These are phyloP conservation scores for Psammodynastes pulverulentus DNA, from an alignment of 2,113 vertebrate species.

Conservation along the genomic window DNA sequence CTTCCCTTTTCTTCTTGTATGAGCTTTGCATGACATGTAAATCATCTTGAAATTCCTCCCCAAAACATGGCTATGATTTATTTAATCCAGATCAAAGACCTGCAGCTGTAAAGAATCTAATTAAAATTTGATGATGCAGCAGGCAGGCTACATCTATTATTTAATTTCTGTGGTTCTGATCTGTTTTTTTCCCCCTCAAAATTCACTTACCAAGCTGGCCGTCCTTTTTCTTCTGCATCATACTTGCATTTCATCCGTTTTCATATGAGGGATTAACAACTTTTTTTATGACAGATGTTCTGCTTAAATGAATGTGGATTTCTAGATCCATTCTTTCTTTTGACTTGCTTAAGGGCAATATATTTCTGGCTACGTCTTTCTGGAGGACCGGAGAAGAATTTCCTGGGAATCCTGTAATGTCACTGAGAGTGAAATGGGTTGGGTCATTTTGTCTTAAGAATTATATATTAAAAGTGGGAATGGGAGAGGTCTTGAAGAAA, in stretches of 20 bases:
- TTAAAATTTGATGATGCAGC: constrained; percentile 65
- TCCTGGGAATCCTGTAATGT: neutral
- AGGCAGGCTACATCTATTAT: constrained; percentile 62
- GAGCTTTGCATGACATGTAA: constrained; percentile 50
- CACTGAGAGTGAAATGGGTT: neutral
- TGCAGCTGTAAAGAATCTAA: constrained; percentile 60
- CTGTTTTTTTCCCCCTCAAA: constrained; percentile 54
- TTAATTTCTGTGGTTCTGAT: constrained; percentile 64
- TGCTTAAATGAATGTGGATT: neutral
- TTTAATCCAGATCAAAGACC: constrained; percentile 62
- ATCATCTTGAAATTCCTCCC: constrained; percentile 19
- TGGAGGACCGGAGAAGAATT: neutral
- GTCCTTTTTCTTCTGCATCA: constrained; percentile 21
- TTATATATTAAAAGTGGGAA: neutral
- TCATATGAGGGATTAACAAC: constrained; percentile 23
- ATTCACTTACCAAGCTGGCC: constrained; percentile 39
- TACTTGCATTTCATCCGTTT: constrained; percentile 26
- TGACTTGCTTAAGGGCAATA: neutral
- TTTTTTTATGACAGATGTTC: constrained; percentile 39
- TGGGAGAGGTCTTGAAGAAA: neutral
- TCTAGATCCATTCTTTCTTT: constrained; percentile 1
- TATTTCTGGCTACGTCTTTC: neutral
- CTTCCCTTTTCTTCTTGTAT: constrained; percentile 44
- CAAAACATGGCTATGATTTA: constrained; percentile 59
- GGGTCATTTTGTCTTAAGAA: neutral